Base-by-base conservation (phyloP, 2,888 invertebrate species). In the Amphipoea lucens region DNA sequence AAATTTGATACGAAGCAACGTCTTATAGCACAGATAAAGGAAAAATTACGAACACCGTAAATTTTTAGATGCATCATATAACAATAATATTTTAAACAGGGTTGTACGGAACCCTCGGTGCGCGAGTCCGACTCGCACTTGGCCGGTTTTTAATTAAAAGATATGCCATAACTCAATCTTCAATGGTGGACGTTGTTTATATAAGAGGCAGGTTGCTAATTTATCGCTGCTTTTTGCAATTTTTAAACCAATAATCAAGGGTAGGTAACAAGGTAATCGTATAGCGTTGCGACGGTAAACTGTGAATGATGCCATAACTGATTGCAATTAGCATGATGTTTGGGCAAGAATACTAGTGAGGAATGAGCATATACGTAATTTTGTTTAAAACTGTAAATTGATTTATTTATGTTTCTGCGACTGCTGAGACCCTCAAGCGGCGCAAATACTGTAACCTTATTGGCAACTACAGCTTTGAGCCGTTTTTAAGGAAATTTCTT, bases 81-180 rank as follows among this genome's bases (percentile, higher is more conserved):
- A 29, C 29, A 29, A 29, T 29, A 29, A 29, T 29, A 29, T 29
- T 29, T 29, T 29, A 29, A 29, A 29, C 29, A 29, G 29, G 29
- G 29, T 29, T 29, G 29, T 29, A 29, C 29, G 29, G 29, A 29
- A 29, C 29, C 29, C 29, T 29, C 29, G 29, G 29, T 29, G 29
- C 29, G 29, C 29, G 1, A 29, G 29, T 29, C 29, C 29, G 29
- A 29, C 29, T 29, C 29, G 29, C 29, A 29, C 29, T 29, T 29
- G 29, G 29, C 29, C 29, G 29, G 29, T 29, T 29, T 29, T 29
- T 69, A 29, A 14, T 57, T 76, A 20, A 14, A 70, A 80, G 12
- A 51, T 9, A 75, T 70, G 66, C 40, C 36, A 40, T 57, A 60
- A 68, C 54, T 82, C 3, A 69, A 68, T 57, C 48, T 42, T 63